A percentile compares a stretch with the other conserved stretches of the same genome.
These are phyloP conservation scores for Drosophila obscura DNA, from an alignment of 1,140 invertebrate species.

Conservation along the genomic window DNA sequence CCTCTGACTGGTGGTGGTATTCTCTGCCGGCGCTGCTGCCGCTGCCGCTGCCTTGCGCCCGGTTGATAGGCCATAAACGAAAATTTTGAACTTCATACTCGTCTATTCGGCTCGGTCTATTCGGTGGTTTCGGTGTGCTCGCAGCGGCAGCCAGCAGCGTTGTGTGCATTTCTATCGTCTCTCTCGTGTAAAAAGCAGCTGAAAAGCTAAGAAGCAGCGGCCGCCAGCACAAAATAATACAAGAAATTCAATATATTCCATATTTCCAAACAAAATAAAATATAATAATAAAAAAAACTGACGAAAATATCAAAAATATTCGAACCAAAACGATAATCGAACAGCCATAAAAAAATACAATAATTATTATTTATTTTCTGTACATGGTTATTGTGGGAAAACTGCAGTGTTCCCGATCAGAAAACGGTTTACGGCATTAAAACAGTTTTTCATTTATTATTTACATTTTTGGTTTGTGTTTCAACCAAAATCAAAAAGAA, in stretches of 20 bases:
- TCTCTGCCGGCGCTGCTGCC: constrained; percentile 28
- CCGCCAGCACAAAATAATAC: constrained; percentile 28
- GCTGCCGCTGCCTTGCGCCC: constrained; percentile 33
- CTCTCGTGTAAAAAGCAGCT: constrained; percentile 35
- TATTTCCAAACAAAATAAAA: constrained; percentile 28
- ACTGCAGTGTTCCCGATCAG: constrained; percentile 37
- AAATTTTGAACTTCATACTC: constrained; percentile 76
- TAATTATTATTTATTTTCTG: constrained; percentile 35
- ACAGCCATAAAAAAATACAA: constrained; percentile 47
- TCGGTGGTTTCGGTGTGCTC: constrained; percentile 82
- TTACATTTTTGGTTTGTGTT: constrained; percentile 66
- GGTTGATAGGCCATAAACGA: constrained; percentile 81
- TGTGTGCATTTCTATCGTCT: constrained; percentile 78
- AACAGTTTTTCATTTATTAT: constrained; percentile 67
- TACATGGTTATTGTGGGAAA: constrained; percentile 26
- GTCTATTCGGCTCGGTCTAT: constrained; percentile 79
- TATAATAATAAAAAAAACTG: constrained; percentile 8
- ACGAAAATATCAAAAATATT: constrained; percentile 26
- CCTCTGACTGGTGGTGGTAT: constrained; percentile 34
- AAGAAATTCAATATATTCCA: constrained; percentile 24
- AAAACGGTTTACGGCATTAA: constrained; percentile 42
- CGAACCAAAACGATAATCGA: constrained; percentile 20
- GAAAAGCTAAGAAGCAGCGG: constrained; percentile 7
- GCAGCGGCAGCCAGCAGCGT: constrained; percentile 75
- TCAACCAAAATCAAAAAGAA: constrained; percentile 50